These are phyloP conservation scores for Agonopterix subpropinquella DNA, from an alignment of 2,888 invertebrate species.

Conservation along the genomic window DNA sequence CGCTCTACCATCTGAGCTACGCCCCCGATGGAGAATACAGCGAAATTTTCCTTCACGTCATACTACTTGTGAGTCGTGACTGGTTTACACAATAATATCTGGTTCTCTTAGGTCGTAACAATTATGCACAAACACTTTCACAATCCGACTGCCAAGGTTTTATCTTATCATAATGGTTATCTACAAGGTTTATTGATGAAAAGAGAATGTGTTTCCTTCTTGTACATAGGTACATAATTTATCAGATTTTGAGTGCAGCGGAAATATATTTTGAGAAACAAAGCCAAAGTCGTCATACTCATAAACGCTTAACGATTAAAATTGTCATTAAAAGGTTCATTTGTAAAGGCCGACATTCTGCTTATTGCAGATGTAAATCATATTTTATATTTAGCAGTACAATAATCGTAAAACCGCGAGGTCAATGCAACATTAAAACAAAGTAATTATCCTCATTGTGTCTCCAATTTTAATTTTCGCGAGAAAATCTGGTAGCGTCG, in stretches of 20 bases:
- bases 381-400: slow-evolving; percentile 1
- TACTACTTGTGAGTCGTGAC: slow-evolving; percentile 2
- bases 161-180: slow-evolving; percentile 14
- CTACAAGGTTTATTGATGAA: slow-evolving; percentile 10
- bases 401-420: neutral
- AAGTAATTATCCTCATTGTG: slow-evolving; percentile 1
- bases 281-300: neutral
- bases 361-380: slow-evolving; percentile 1
- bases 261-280: no score
- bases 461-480: neutral
- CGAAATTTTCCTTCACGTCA: slow-evolving; percentile 4
- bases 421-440: slow-evolving; percentile 1
- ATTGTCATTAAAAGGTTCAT: neutral
- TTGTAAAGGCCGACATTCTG: neutral
- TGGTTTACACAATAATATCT: neutral
- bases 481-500: neutral
- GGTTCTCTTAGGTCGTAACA: slow-evolving; percentile 1
- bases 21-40: slow-evolving; percentile 30
- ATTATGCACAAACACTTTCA: slow-evolving; percentile 13
- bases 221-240: neutral
- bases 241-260: no score
- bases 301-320: neutral
- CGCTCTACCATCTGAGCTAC: slow-evolving; percentile 69
- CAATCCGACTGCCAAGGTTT: slow-evolving; percentile 13
- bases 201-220: slow-evolving; percentile 3